Evolutionary conservation across 2,113 vertebrate species (phyloP).

Genomic region (Polypterus senegalus): DNA sequence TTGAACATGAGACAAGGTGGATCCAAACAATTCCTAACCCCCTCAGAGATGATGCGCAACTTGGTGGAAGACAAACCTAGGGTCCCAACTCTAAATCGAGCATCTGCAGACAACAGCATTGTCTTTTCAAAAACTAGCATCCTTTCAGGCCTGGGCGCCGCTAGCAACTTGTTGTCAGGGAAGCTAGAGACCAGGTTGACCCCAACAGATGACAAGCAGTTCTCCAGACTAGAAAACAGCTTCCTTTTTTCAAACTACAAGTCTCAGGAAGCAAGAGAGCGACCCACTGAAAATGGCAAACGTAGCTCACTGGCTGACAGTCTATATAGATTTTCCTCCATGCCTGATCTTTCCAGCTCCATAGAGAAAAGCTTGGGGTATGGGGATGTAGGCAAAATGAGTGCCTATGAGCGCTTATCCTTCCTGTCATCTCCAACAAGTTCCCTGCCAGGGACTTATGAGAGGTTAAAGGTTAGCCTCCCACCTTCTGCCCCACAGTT

Average conservation of each 20-base stretch:
- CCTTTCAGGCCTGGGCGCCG: constrained; percentile 8
- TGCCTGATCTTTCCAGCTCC: not conserved
- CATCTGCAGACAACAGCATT: constrained; percentile 18
- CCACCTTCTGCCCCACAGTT: constrained; percentile 23
- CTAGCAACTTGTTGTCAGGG: constrained; percentile 24
- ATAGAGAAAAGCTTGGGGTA: not conserved
- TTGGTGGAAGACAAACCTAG: constrained; percentile 15
- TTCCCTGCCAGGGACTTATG: constrained; percentile 23
- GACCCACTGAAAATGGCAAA: constrained; percentile 24
- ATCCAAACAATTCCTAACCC: constrained; percentile 34
- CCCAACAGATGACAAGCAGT: constrained; percentile 8
- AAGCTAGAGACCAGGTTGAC: constrained; percentile 32
- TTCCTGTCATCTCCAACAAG: constrained; percentile 19
- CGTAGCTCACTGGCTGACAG: constrained; percentile 34
- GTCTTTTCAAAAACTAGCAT: constrained; percentile 31
- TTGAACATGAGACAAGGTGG: constrained; percentile 3
- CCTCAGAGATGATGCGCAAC: constrained; percentile 44
- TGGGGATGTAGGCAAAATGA: not conserved
- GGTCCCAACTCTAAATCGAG: constrained; percentile 14
- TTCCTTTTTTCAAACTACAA: constrained; percentile 54
- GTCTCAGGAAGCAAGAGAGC: constrained; percentile 13
- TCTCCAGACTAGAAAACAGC: constrained; percentile 72
- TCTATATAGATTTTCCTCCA: not conserved
- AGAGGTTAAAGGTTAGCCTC: constrained; percentile 17
- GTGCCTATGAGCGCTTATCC: constrained; percentile 36